A percentile compares a stretch with the other conserved stretches of the same genome.
These are phyloP conservation scores for Helicolenus hilgendorfi DNA, from an alignment of 2,797 vertebrate genomes.

Conservation along the genomic window DNA sequence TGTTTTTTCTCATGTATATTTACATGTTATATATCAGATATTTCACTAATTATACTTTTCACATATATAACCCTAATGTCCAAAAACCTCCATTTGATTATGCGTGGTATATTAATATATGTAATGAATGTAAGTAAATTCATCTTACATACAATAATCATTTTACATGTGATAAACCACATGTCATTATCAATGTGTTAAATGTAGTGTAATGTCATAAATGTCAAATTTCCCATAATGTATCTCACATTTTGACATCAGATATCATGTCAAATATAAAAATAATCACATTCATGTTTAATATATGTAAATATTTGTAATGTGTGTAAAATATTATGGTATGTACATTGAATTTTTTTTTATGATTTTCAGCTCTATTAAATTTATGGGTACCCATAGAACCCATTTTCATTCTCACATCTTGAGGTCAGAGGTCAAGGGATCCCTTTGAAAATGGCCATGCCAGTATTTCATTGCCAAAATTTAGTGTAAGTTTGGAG, in stretches of 20 bases:
- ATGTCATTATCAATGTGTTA: background rate
- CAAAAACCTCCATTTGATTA: background rate
- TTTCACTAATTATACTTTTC: background rate
- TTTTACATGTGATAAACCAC: background rate
- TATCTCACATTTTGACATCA: background rate
- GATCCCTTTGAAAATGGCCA: too few species aligned
- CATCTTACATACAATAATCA: background rate
- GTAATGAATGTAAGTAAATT: background rate
- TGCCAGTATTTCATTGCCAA: too few species aligned
- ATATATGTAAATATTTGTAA: too few species aligned
- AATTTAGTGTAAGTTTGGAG: too few species aligned
- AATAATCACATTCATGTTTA: too few species aligned
- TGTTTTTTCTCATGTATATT: background rate
- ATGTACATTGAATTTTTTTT: background rate
- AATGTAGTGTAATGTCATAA: background rate
- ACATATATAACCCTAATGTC: background rate
- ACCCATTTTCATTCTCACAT: too few species aligned
- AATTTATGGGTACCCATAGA: background rate
- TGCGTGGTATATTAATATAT: background rate
- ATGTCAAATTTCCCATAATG: background rate
- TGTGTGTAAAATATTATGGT: background rate
- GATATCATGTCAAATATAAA: background rate
- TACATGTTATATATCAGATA: background rate
- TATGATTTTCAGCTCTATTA: background rate
- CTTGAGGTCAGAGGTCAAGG: too few species aligned